Base-by-base conservation (phyloP, 2,113 vertebrate species). In the Peromyscus californicus region DNA sequence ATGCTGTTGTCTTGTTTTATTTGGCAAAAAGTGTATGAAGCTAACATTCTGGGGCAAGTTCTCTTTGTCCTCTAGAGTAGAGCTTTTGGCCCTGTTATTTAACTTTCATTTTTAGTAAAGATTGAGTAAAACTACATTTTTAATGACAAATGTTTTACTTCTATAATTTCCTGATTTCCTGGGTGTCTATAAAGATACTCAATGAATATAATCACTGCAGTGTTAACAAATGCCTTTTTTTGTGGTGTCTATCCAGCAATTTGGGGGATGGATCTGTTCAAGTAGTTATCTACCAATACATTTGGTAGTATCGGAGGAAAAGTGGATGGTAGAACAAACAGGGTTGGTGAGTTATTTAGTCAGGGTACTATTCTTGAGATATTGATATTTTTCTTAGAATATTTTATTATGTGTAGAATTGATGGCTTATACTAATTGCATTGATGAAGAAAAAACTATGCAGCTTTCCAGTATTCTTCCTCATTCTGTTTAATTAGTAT, bases 191-290 rank as follows among this genome's bases (percentile, higher is more conserved):
- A 13, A 0, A 36, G 39, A 54, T 78, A 69, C 1, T 93, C 7
- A 94, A 59, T 95, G 85, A 93, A 78, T 97, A 79, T 83, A 85
- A 80, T 90, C 82, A 33, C 48, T 76, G 57, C 1, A 84, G 13
- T 90, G 31, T 76, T 92, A 90, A 31, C 31, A 92, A 88, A 87
- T 75, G 17, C 2, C 1, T 89, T 93, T 93, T 1, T 70, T 89
- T 92, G 29, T 90, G 16, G 69, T 91, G 17, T 90, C 61, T 84
- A 3, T 82, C 5, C 9, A 48, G 3, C 1, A 22, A 11, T 82
- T 54, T 84, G 29, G 88, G 19, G 7, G 33, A n/a, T n/a, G 6
- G 42, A 16, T 86, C 51, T 78, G 11, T 69, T 29, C 36, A 92
- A 42, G 74, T 67, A 10, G 29, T 54, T 54, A 65, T 93, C 15